Base-by-base conservation (phyloP, 2,797 vertebrate genomes). In the Protosalanx chinensis region DNA sequence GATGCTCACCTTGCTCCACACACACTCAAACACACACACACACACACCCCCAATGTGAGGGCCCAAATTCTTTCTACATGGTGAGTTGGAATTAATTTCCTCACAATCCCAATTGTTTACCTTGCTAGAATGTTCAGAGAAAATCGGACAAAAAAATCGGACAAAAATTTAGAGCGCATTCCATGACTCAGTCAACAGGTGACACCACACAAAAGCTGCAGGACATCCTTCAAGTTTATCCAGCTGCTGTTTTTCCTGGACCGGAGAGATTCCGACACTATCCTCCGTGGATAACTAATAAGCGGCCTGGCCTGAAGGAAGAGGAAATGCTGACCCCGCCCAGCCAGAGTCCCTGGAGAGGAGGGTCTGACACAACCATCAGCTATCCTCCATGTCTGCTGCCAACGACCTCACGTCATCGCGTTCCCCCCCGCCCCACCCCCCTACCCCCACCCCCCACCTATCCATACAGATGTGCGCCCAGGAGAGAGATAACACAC, bases 161-260 rank as follows among this genome's bases (percentile, higher is more conserved):
- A 68, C 41, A 70, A 27, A 27, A 27, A 27, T 27, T 27, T 27
- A 27, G 23, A 27, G 23, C 23, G 23, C 23, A 27, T 27, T 27
- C 23, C 23, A 27, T 27, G 23, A 27, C 23, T 27, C 59, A 63
- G 76, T 51, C 62, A 77, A 79, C 74, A 83, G 74, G 79, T 76
- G 80, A 87, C 57, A 13, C 69, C 49, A 16, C 2, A 64, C 60
- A 74, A 73, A 72, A 70, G 56, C 68, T 58, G 74, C 15, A 69
- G 37, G 35, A 83, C 1, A 58, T 56, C 68, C 30, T 58, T 66
- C 15, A 58, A 57, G 79, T 86, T 85, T 77, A 58, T 41, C 75
- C 88, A 88, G 87, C 86, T 89, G 88, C 74, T 85, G 79, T 85
- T 85, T 85, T 85, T 77, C 77, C 60, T 20, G 10, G 27, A 49